These are phyloP conservation scores for Globodera rostochiensis DNA, from an alignment of 1,140 invertebrate genomes.

Conservation along the genomic window DNA sequence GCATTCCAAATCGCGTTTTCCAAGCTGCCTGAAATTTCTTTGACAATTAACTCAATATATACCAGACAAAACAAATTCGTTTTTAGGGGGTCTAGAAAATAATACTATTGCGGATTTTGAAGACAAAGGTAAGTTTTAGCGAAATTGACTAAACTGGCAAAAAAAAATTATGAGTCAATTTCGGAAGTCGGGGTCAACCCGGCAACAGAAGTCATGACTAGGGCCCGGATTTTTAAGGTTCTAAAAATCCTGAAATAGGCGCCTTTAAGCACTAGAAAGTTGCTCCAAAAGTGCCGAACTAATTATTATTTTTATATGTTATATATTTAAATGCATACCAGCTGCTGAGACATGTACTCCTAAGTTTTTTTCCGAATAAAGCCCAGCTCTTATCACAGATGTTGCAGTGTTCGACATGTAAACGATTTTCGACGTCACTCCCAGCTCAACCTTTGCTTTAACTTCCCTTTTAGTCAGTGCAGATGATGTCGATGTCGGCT, in stretches of 20 bases:
- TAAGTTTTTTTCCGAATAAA: conserved; percentile 69
- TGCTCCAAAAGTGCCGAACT: too few species aligned
- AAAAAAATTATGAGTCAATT: too few species aligned
- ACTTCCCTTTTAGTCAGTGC: not conserved
- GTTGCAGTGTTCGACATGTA: not conserved
- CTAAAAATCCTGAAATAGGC: too few species aligned
- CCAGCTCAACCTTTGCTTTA: not conserved
- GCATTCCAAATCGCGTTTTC: conserved; percentile 56
- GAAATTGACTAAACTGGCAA: conserved; percentile 33
- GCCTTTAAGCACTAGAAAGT: too few species aligned
- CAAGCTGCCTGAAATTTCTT: conserved; percentile 35
- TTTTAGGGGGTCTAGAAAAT: not conserved
- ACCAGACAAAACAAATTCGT: not conserved
- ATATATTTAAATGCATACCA: conserved; percentile 63
- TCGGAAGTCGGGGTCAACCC: too few species aligned
- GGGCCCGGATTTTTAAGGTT: too few species aligned
- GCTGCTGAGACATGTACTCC: conserved; percentile 67
- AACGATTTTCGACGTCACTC: not conserved
- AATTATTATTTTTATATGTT: too few species aligned
- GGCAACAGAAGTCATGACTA: too few species aligned
- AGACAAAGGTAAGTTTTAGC: conserved; percentile 68
- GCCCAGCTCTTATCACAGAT: not conserved
- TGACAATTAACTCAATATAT: conserved; percentile 21
- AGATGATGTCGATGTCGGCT: not conserved
- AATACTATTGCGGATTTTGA: not conserved